Evolutionary conservation across 2,797 vertebrate genomes (phyloP), one percentile per base, ranked within the genome.

Genomic region (Brachyalestes nurse): DNA sequence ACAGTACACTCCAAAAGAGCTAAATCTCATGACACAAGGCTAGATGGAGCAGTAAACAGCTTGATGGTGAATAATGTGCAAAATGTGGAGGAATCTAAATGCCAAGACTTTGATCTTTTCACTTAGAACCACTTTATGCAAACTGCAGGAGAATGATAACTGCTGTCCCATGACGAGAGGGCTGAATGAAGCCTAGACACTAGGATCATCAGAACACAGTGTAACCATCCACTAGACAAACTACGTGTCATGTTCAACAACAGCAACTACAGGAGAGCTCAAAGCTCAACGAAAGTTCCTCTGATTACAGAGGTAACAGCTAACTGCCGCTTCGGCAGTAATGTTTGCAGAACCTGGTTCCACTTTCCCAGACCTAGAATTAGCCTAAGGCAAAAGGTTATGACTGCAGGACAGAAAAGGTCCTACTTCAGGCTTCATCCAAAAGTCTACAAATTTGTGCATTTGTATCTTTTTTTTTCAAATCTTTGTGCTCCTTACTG

Each of bases 191-290:
- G 17, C 19, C 5, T 61, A 62, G 66, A 78, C 42, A 71, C 42
- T 55, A 72, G 45, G 42, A 34, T 49, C 67, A 72, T 78, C 55
- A 79, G 72, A 79, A 71, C 42, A 69, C 42, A 61, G 57, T n/a
- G 70, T 19, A 61, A 28, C 65, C 60, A 5, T 34, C 55, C 42
- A 49, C 58, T 38, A 49, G 53, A 49, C 61, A 62, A 64, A 49
- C 28, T 42, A 62, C 25, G 47, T 70, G 55, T 3, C 66, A 77
- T 45, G 34, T 45, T 60, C 38, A 34, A 70, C 53, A 70, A 34
- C 5, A 67, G 62, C 75, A n/a, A 45, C n/a, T 67, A 16, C 13
- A 55, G 62, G 28, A 42, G 19, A 5, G 8, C 13, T 55, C 21
- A 45, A 25, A 69, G 57, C 40, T 12, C 47, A 77, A 61, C 61